phyloP scores from a whole-genome alignment of 2,797 vertebrate species.

The Rhabdomys pumilio region DNA sequence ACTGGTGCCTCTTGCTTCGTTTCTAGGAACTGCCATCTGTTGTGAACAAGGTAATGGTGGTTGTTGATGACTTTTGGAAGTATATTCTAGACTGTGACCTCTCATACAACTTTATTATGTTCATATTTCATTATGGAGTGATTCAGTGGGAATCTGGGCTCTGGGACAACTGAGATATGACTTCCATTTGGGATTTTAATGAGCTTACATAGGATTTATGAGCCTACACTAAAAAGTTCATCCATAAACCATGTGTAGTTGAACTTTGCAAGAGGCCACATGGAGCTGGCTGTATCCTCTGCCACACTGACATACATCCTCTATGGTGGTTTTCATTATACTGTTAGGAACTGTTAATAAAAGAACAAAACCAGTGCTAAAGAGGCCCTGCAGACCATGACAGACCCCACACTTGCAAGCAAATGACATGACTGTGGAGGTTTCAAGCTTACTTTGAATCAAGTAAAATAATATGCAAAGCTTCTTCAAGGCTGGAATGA shows the following conservation, averaged over 20 bases:
- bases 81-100: background rate
- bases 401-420: background rate
- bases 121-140: slow-evolving; percentile 49
- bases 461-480: background rate
- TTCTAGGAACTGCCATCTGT: slow-evolving; percentile 31
- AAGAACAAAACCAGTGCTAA: slow-evolving; percentile 14
- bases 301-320: slow-evolving; percentile 13
- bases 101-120: slow-evolving; percentile 29
- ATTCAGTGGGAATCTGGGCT: background rate
- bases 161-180: background rate
- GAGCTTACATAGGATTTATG: slow-evolving; percentile 60
- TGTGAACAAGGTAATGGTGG: background rate
- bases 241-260: background rate
- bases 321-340: slow-evolving; percentile 31
- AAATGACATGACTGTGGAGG: background rate
- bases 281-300: background rate
- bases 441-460: background rate
- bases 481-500: background rate
- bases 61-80: background rate
- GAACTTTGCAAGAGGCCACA: background rate
- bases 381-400: background rate
- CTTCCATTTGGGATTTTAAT: slow-evolving; percentile 77
- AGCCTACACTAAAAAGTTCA: slow-evolving; percentile 57
- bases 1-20: slow-evolving; percentile 11
- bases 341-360: slow-evolving; percentile 49